These are phyloP conservation scores for Ephestia elutella DNA, from an alignment of 1,140 invertebrate genomes.

Conservation along the genomic window DNA sequence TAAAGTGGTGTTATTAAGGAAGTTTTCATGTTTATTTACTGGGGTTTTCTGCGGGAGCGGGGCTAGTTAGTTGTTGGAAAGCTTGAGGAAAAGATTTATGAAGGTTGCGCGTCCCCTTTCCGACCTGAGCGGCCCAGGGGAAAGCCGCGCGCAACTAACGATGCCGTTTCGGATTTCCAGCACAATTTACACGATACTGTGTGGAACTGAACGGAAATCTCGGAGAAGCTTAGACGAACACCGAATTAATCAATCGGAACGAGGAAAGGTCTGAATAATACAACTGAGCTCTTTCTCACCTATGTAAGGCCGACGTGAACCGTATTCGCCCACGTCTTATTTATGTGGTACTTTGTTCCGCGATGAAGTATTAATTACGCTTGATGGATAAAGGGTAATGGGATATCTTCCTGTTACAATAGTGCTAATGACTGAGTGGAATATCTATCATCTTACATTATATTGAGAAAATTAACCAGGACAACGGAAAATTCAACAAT, in stretches of 20 bases:
- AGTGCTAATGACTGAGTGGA: background rate
- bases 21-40: constrained; percentile 61
- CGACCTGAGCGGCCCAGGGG: constrained; percentile 49
- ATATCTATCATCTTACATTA: too few relatives aligned
- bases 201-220: constrained; percentile 35
- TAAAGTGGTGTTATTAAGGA: constrained; percentile 57
- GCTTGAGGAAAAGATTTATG: constrained; percentile 67
- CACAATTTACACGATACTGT: constrained; percentile 57
- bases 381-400: background rate
- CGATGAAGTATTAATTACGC: constrained; percentile 2
- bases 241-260: constrained; percentile 40
- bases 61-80: constrained; percentile 64
- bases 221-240: constrained; percentile 36
- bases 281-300: constrained; percentile 25
- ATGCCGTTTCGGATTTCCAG: constrained; percentile 62
- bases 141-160: constrained; percentile 59
- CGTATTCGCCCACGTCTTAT: background rate
- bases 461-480: too few relatives aligned
- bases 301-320: constrained; percentile 9
- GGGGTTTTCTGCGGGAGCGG: constrained; percentile 35
- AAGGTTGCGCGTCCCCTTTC: constrained; percentile 53
- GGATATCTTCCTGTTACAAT: background rate
- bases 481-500: too few relatives aligned
- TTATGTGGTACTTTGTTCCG: background rate
- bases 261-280: constrained; percentile 31